phyloP scores from a whole-genome alignment of 2,888 invertebrate genomes.

The Rhagophthalmus giganteus region DNA sequence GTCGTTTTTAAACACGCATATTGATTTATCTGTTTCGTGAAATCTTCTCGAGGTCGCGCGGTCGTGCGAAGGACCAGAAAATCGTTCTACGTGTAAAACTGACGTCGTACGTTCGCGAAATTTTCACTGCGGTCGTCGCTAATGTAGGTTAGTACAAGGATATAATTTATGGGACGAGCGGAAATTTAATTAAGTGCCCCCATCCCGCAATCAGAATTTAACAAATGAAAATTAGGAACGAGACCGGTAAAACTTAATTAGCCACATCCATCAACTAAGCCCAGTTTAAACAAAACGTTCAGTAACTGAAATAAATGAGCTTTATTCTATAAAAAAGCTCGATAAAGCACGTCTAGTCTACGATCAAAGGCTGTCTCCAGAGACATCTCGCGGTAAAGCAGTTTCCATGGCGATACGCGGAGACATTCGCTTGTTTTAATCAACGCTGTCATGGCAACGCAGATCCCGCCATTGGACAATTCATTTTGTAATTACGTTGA shows the following conservation, averaged over 20 bases:
- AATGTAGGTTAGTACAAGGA: no score
- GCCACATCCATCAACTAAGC: conserved; percentile 46
- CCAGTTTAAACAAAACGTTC: conserved; percentile 45
- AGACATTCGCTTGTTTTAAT: conserved; percentile 58
- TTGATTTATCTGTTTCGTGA: no score
- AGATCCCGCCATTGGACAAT: conserved; percentile 59
- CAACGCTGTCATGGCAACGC: conserved; percentile 58
- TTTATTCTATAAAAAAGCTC: conserved; percentile 46
- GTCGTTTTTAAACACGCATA: no score
- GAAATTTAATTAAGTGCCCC: conserved; percentile 42
- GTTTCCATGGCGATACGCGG: conserved; percentile 55
- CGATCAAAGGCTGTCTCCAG: conserved; percentile 39
- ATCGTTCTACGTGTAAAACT: background rate
- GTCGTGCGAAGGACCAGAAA: background rate
- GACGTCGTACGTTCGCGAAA: background rate
- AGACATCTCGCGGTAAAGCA: conserved; percentile 52
- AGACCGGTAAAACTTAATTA: conserved; percentile 41
- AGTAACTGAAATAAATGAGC: conserved; percentile 51
- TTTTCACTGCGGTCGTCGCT: no score
- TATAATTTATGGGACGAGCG: conserved; percentile 27
- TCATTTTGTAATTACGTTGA: conserved; percentile 59
- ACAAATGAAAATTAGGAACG: conserved; percentile 32
- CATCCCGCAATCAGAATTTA: conserved; percentile 36
- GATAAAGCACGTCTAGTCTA: conserved; percentile 41
- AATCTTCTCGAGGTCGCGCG: background rate